These are phyloP conservation scores for Pomacea maculata DNA, from an alignment of 1,140 invertebrate genomes.

Conservation along the genomic window DNA sequence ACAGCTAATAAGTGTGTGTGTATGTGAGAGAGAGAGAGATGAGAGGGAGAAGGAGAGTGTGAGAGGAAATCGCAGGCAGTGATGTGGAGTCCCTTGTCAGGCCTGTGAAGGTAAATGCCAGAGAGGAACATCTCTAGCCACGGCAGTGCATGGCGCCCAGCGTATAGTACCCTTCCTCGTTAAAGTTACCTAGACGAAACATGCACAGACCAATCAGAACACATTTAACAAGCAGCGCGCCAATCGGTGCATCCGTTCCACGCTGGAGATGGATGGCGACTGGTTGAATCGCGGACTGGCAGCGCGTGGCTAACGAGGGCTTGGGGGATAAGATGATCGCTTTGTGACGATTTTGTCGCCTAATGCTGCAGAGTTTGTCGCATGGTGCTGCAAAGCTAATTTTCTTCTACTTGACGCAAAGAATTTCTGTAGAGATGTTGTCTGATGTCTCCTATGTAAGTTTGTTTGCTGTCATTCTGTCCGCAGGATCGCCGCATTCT, in stretches of 20 bases:
- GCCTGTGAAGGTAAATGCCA: background rate
- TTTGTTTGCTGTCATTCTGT: too few relatives aligned
- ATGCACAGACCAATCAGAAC: background rate
- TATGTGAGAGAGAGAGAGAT: background rate
- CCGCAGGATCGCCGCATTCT: too few relatives aligned
- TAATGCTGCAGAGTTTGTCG: background rate
- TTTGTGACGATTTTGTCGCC: too few relatives aligned
- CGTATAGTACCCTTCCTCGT: constrained; percentile 24
- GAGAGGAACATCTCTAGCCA: background rate
- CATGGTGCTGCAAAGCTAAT: background rate
- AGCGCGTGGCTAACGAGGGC: background rate
- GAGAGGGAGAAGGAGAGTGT: background rate
- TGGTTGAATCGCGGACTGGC: background rate
- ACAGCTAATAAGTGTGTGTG: too few relatives aligned
- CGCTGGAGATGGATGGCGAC: background rate
- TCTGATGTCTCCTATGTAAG: too few relatives aligned
- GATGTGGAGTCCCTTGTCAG: background rate
- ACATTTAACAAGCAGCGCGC: background rate
- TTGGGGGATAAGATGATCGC: background rate
- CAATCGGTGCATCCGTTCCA: background rate
- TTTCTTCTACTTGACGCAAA: too few relatives aligned
- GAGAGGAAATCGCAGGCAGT: background rate
- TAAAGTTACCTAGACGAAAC: constrained; percentile 8
- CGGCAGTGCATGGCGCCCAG: constrained; percentile 27
- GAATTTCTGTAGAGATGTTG: too few relatives aligned